Percentiles rank a stretch among this genome's conserved stretches.
Conservation (phyloP, 2,888 invertebrate species). For the Trypoxylon attenuatum region DNA sequence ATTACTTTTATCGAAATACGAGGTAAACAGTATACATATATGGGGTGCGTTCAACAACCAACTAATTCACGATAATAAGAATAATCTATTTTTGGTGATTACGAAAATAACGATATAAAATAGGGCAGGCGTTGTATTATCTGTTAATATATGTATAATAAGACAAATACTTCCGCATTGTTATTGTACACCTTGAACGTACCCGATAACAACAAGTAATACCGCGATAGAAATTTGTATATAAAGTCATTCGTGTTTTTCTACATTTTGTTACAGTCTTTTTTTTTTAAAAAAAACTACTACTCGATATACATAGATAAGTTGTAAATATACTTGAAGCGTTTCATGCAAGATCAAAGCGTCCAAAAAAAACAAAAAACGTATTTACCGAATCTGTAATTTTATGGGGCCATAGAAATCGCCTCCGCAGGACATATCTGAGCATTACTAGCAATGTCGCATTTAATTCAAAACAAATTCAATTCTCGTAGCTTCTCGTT, state of each 20-base stretch:
- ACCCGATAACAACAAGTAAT: conserved; percentile 42
- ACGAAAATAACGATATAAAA: conserved; percentile 4
- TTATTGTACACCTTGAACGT: conserved; percentile 16
- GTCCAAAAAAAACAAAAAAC: too few relatives aligned
- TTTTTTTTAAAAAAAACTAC: too few relatives aligned
- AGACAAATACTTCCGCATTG: conserved; percentile 12
- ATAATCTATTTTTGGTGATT: conserved; percentile 22
- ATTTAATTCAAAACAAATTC: conserved; percentile 28
- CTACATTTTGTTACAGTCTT: conserved; percentile 69
- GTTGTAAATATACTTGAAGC: conserved; percentile 49
- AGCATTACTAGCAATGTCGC: conserved; percentile 36
- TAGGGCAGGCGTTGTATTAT: conserved; percentile 13
- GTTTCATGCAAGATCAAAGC: conserved; percentile 44
- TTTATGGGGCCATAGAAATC: conserved; percentile 37
- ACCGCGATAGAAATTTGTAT: conserved; percentile 54
- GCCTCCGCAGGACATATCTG: conserved; percentile 54
- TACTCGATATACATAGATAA: conserved; percentile 48
- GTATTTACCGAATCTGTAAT: conserved; percentile 52
- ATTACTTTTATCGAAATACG: conserved; percentile 23
- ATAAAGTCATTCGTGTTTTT: conserved; percentile 66
- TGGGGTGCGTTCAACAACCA: conserved; percentile 16
- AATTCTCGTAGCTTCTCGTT: conserved; percentile 37
- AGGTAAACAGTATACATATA: not conserved
- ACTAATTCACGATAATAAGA: conserved; percentile 20
- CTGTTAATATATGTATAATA: conserved; percentile 11